Percentiles rank a stretch among this genome's conserved stretches.
Conservation (phyloP, 2,113 vertebrate species). For the Paralichthys olivaceus region DNA sequence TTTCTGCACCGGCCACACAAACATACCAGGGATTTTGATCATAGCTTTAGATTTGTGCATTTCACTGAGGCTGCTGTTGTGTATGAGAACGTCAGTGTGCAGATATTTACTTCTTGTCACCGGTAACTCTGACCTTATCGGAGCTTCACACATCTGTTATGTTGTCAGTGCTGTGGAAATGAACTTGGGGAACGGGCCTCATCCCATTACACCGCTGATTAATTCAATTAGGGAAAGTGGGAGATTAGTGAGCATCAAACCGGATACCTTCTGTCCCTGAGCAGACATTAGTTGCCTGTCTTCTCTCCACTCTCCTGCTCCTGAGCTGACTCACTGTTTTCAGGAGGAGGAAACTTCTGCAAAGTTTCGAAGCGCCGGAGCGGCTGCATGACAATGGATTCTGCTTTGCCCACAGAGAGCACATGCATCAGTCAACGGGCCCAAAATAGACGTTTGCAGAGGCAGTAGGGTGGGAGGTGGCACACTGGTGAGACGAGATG, state of each 20-base stretch:
- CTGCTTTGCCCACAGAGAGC: conserved; percentile 38
- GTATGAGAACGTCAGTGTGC: not conserved
- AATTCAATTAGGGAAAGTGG: conserved; percentile 74
- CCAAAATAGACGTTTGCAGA: conserved; percentile 75
- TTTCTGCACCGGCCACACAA: not conserved
- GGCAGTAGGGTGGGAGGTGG: conserved; percentile 67
- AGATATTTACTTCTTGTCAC: not conserved
- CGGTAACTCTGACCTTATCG: conserved; percentile 20
- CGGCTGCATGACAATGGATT: conserved; percentile 43
- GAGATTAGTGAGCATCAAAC: conserved; percentile 71
- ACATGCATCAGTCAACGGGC: conserved; percentile 52
- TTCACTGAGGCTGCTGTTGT: not conserved
- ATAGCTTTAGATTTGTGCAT: not conserved
- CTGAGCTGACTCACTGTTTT: conserved; percentile 30
- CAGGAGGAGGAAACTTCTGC: not conserved
- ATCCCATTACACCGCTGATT: conserved; percentile 68
- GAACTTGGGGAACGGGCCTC: conserved; percentile 43
- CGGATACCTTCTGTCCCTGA: conserved; percentile 59
- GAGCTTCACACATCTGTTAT: conserved; percentile 29
- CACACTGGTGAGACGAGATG: conserved; percentile 39
- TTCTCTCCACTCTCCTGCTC: not conserved
- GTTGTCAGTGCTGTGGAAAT: conserved; percentile 46
- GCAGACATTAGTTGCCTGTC: conserved; percentile 7
- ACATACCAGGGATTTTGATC: not conserved
- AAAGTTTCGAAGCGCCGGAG: conserved; percentile 35